These are phyloP conservation scores for Ceratosolen fusciceps DNA, from an alignment of 1,140 invertebrate genomes.

Conservation along the genomic window DNA sequence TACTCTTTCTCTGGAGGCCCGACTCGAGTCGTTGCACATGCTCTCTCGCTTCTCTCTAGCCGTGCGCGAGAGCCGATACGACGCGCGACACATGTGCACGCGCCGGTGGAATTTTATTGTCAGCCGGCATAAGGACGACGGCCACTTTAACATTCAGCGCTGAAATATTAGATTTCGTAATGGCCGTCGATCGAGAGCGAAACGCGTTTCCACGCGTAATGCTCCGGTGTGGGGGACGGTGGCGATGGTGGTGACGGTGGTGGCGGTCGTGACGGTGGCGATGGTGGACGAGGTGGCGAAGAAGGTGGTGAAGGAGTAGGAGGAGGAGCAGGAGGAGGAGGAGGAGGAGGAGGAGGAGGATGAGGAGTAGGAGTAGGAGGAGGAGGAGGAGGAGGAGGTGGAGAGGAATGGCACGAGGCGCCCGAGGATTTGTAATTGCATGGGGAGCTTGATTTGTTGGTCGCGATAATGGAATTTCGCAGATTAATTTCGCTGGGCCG, in stretches of 20 bases:
- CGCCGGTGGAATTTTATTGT: constrained; percentile 28
- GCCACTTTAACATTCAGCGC: constrained; percentile 17
- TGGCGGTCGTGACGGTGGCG: too few species aligned
- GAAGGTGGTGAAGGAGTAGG: too few species aligned
- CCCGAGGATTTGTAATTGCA: constrained; percentile 1
- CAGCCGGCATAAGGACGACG: constrained; percentile 8
- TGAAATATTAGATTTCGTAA: constrained; percentile 26
- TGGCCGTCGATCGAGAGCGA: constrained; percentile 17
- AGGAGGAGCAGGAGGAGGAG: too few species aligned
- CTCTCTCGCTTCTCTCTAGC: constrained; percentile 18
- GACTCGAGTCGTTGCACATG: not conserved
- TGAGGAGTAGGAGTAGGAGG: too few species aligned
- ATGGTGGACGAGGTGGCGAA: too few species aligned
- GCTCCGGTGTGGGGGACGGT: too few species aligned
- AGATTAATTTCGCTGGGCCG: not conserved
- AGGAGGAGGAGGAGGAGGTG: too few species aligned
- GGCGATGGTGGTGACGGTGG: too few species aligned
- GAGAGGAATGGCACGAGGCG: not conserved
- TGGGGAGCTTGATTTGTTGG: not conserved
- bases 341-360: too few species aligned
- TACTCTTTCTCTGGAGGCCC: not conserved
- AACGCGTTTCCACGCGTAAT: not conserved
- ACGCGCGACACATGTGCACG: not conserved
- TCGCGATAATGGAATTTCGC: not conserved
- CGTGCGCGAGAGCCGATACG: constrained; percentile 6